Evolutionary conservation across 92 coral and sea anemone species (phyloP).

Genomic region (Anthopleura xanthogrammica): DNA sequence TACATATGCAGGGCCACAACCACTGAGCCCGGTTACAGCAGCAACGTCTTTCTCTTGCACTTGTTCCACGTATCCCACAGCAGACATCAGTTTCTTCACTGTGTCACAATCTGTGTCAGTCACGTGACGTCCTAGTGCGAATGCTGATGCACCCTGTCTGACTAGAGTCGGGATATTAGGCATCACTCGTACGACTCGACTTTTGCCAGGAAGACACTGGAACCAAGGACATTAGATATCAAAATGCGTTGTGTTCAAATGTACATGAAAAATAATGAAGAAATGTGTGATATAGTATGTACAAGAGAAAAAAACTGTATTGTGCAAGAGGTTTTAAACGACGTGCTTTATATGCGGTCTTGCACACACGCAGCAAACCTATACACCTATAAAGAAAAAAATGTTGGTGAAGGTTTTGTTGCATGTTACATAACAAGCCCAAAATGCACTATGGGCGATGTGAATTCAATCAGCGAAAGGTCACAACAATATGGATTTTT

Average conservation of each 20-base stretch:
- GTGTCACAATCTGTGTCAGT: conserved; percentile 25
- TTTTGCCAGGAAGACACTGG: conserved; percentile 44
- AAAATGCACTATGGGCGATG: no score
- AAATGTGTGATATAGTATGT: no score
- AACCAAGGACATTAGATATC: background rate
- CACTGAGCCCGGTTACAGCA: conserved; percentile 54
- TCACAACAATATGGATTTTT: no score
- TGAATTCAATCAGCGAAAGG: no score
- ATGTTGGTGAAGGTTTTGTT: no score
- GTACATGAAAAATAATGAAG: no score
- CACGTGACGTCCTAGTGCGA: conserved; percentile 46
- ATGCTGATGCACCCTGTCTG: conserved; percentile 59
- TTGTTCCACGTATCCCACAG: conserved; percentile 56
- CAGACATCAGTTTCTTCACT: conserved; percentile 40
- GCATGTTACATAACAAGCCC: no score
- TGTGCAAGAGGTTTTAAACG: no score
- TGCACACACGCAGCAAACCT: no score
- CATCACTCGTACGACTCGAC: conserved; percentile 53
- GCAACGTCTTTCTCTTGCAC: conserved; percentile 52
- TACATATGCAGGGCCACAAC: conserved; percentile 60
- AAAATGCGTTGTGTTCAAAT: background rate
- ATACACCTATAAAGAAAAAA: no score
- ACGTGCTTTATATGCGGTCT: no score
- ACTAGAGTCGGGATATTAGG: conserved; percentile 53
- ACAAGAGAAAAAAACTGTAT: no score